A percentile compares a stretch with the other conserved stretches of the same genome.
These are phyloP conservation scores for Salvelinus sp. DNA, from an alignment of 2,113 vertebrate genomes.

Conservation along the genomic window DNA sequence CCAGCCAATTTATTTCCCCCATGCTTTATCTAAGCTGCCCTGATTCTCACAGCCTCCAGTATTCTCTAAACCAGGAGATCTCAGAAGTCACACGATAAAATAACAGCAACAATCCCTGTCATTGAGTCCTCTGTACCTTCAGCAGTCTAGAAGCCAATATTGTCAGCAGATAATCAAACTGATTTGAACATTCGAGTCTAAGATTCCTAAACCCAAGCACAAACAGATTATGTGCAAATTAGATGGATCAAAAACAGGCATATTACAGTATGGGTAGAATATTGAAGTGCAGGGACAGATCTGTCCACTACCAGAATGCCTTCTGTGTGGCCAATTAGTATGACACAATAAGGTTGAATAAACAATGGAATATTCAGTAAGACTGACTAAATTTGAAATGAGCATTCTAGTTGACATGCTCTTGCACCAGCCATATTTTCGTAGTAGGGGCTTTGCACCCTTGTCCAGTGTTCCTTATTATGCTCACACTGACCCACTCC, in stretches of 20 bases:
- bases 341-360: slow-evolving; percentile 28
- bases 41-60: no score
- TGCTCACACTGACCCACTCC: slow-evolving; percentile 21
- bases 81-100: no score
- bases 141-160: no score
- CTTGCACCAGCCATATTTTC: slow-evolving; percentile 20
- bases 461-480: slow-evolving; percentile 21
- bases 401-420: slow-evolving; percentile 29
- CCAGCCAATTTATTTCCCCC: no score
- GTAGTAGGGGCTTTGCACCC: no score
- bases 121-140: no score
- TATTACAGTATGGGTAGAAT: not conserved
- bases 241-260: slow-evolving; percentile 8
- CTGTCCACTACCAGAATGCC: slow-evolving; percentile 12
- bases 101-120: no score
- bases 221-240: not conserved
- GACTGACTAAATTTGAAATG: slow-evolving; percentile 38
- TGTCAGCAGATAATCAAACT: no score
- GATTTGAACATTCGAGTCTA: no score
- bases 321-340: slow-evolving; percentile 9
- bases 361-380: slow-evolving; percentile 13
- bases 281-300: slow-evolving; percentile 12
- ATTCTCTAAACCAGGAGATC: no score
- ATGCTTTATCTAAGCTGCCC: no score
- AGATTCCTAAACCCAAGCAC: no score